phyloP scores from a whole-genome alignment of 2,888 invertebrate species.

The Microplitis deprimator region DNA sequence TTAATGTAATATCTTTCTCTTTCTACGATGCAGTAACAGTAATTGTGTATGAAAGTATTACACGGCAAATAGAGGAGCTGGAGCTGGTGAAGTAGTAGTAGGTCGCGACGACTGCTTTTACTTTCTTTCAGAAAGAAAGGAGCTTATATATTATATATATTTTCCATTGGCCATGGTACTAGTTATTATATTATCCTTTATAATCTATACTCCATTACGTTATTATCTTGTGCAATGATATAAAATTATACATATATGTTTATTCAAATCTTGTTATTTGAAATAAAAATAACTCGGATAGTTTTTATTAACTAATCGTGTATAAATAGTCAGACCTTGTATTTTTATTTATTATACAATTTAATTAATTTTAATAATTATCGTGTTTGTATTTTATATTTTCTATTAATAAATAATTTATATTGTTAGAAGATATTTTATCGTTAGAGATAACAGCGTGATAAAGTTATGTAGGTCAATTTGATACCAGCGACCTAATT shows the following conservation, averaged over 20 bases:
- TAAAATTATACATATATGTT: background rate
- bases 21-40: slow-evolving; percentile 17
- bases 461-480: slow-evolving; percentile 70
- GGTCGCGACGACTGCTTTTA: slow-evolving; percentile 27
- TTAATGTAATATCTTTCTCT: slow-evolving; percentile 15
- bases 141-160: slow-evolving; percentile 29
- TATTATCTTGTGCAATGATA: slow-evolving; percentile 44
- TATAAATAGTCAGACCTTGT: slow-evolving; percentile 1
- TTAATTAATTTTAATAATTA: background rate
- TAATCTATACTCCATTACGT: slow-evolving; percentile 42
- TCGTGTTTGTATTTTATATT: slow-evolving; percentile 2
- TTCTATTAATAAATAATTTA: slow-evolving; percentile 47
- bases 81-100: too few species aligned
- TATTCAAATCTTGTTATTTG: background rate
- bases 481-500: slow-evolving; percentile 70
- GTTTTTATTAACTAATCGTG: slow-evolving; percentile 1
- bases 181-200: slow-evolving; percentile 60
- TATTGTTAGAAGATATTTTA: slow-evolving; percentile 67
- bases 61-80: background rate
- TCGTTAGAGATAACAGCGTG: slow-evolving; percentile 65
- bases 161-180: slow-evolving; percentile 71
- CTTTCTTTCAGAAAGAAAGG: slow-evolving; percentile 31
- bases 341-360: slow-evolving; percentile 4
- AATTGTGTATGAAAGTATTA: background rate
- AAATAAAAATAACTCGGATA: background rate